Base-by-base conservation (phyloP, 1,140 invertebrate species). In the Trichonephila inaurata region DNA sequence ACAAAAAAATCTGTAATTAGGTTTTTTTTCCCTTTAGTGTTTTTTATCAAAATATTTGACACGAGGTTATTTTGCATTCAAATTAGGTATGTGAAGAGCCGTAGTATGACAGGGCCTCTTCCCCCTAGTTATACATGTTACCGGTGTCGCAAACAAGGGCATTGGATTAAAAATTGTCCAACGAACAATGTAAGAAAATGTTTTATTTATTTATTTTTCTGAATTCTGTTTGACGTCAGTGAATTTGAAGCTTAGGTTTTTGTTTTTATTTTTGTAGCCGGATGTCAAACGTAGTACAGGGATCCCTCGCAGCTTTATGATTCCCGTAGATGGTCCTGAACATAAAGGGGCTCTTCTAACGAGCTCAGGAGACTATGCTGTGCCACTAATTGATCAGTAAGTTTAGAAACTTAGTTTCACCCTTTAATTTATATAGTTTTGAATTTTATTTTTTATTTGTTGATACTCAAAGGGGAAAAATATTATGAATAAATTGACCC, bases 261-360 rank as follows among this genome's bases (percentile, higher is more conserved):
- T 58, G 62, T 94, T n/a, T 10, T 10, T 81, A 93, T 86, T 88
- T 62, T 82, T 94, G 72, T 94, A 95, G 95, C 93, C 93, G 21
- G 98, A 99, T 95, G 97, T 98, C 69, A 98, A 98, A 95, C 97
- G 99, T 95, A 99, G 98, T 95, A 99, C 99, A 92, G 99, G 99
- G n/a, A 99, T 99, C 95, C 99, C 99, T 28, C 96, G 98, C 93
- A 99, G 98, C 96, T 99, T 99, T 96, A 98, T 99, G 97, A 98
- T 99, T 93, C 97, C 98, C 61, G 98, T 98, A 8, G 98, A 98
- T 95, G 98, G 98, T 89, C 98, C 98, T 69, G 97, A 97, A 95
- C 97, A 98, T 94, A 98, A 98, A 94, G 98, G 98, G 89, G 98
- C 98, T 72, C 98, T 99, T 97, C 97, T 99, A 96, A 99, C 98